Conservation (phyloP, 2,113 vertebrate genomes). For the Poeciliopsis occidentalis region DNA sequence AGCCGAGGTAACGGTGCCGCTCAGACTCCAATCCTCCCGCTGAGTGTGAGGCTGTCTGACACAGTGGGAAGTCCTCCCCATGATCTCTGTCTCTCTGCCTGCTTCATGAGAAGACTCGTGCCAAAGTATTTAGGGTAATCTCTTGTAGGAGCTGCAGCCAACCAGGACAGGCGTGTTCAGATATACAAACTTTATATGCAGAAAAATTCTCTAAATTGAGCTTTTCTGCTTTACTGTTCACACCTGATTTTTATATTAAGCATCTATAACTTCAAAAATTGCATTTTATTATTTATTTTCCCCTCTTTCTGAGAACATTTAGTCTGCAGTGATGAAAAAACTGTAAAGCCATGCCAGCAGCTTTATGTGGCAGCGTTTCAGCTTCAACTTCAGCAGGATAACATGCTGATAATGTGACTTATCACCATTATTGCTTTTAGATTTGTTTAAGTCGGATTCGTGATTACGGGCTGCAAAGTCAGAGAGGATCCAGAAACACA, state of each 20-base stretch:
- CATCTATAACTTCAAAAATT: slow-evolving; percentile 9
- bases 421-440: slow-evolving; percentile 1
- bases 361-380: slow-evolving; percentile 9
- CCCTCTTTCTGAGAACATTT: slow-evolving; percentile 19
- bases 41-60: slow-evolving; percentile 32
- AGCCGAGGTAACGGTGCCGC: slow-evolving; percentile 67
- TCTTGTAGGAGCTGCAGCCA: slow-evolving; percentile 61
- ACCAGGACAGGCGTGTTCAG: slow-evolving; percentile 49
- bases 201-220: neutral
- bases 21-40: slow-evolving; percentile 1
- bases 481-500: neutral
- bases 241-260: neutral
- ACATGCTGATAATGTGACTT: neutral
- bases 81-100: slow-evolving; percentile 49
- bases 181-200: slow-evolving; percentile 38
- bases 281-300: slow-evolving; percentile 13
- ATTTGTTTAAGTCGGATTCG: neutral
- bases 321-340: slow-evolving; percentile 17
- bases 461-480: neutral
- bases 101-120: slow-evolving; percentile 48
- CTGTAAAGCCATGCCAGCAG: neutral
- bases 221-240: neutral
- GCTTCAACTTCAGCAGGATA: neutral
- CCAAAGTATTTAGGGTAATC: slow-evolving; percentile 77
- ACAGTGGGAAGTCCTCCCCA: slow-evolving; percentile 38